These are phyloP conservation scores for Cotesia typhae DNA, from an alignment of 1,140 invertebrate genomes.

Conservation along the genomic window DNA sequence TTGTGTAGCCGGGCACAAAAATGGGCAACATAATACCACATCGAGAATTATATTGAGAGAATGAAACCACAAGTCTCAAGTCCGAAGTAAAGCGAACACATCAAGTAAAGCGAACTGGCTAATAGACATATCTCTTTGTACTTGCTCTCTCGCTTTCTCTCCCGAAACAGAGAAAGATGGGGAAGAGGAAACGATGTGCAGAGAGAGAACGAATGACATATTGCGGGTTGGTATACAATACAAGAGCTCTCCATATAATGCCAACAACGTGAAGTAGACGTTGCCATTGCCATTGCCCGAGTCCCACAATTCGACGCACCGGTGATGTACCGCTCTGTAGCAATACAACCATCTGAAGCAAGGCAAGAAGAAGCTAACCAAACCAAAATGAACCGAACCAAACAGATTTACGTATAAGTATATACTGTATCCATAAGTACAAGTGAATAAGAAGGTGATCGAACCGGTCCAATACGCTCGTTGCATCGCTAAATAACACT, in stretches of 20 bases:
- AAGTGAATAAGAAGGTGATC: constrained; percentile 16
- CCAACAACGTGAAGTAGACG: constrained; percentile 36
- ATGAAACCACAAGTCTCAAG: neutral
- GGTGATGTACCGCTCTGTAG: constrained; percentile 35
- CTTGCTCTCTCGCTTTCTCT: constrained; percentile 9
- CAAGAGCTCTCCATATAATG: neutral
- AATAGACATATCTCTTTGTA: constrained; percentile 46
- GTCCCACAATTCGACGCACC: constrained; percentile 41
- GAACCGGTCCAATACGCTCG: constrained; percentile 31
- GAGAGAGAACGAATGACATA: constrained; percentile 28
- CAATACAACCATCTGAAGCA: constrained; percentile 9
- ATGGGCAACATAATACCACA: too few relatives aligned
- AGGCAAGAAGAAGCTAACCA: constrained; percentile 6
- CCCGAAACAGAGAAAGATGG: constrained; percentile 5
- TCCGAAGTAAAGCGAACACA: constrained; percentile 14
- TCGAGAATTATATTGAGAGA: too few relatives aligned
- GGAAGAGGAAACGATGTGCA: too few relatives aligned
- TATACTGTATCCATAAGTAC: neutral
- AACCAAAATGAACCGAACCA: constrained; percentile 10
- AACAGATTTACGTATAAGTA: too few relatives aligned
- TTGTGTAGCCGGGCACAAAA: too few relatives aligned
- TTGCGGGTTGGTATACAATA: constrained; percentile 21
- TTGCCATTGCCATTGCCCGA: neutral
- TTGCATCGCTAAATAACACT: constrained; percentile 36
- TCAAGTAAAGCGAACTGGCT: constrained; percentile 33